Evolutionary conservation across 2,888 invertebrate genomes (phyloP).

Genomic region (Ommatoiulus sabulosus): DNA sequence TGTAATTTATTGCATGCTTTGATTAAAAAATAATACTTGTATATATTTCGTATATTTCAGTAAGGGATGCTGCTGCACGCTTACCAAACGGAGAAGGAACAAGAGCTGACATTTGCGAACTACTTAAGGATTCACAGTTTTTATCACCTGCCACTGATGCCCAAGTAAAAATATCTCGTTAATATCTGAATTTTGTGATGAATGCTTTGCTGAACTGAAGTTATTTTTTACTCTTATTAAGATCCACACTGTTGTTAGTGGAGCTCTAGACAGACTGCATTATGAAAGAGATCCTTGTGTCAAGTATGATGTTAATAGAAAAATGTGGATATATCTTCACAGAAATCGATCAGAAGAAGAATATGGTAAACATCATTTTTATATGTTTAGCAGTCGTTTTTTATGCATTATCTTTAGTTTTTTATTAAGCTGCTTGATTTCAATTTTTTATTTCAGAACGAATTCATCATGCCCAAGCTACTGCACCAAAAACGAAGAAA

Average conservation of each 20-base stretch:
- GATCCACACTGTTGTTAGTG: constrained; percentile 85
- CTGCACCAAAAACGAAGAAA: constrained; percentile 68
- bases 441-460: constrained; percentile 64
- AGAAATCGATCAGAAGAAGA: constrained; percentile 76
- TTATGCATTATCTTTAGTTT: background rate
- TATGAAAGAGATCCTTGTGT: constrained; percentile 93
- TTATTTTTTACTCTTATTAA: constrained; percentile 65
- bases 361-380: constrained; percentile 74
- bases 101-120: constrained; percentile 87
- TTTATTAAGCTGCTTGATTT: constrained; percentile 2
- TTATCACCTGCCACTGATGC: constrained; percentile 69
- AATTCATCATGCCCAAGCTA: constrained; percentile 69
- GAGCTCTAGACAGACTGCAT: constrained; percentile 89
- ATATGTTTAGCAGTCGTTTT: constrained; percentile 30
- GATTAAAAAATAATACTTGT: background rate
- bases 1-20: too few relatives aligned
- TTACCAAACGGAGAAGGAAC: constrained; percentile 96
- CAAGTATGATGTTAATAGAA: constrained; percentile 89
- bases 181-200: background rate
- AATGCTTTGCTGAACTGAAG: background rate
- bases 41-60: constrained; percentile 67
- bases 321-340: constrained; percentile 96
- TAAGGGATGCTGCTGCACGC: constrained; percentile 93
- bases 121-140: constrained; percentile 82
- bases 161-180: constrained; percentile 64